Evolutionary conservation across 2,797 vertebrate species (phyloP).

Genomic region (Apogon talboti): DNA sequence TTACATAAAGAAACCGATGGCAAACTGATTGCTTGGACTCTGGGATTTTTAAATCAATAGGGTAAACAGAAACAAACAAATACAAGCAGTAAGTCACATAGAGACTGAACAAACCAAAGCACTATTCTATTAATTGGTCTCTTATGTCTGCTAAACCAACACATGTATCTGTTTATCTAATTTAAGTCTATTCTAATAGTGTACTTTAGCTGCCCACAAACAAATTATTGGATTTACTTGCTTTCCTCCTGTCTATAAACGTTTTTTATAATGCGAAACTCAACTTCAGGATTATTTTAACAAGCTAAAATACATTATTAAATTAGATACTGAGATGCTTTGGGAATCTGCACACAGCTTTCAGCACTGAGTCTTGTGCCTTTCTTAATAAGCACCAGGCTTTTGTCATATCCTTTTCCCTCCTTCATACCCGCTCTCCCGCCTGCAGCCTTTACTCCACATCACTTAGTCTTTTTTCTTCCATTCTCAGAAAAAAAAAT

Average conservation of each 20-base stretch:
- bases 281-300: slow-evolving; percentile 44
- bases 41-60: slow-evolving; percentile 61
- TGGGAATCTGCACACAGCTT: slow-evolving; percentile 37
- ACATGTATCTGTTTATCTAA: slow-evolving; percentile 72
- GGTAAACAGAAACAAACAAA: slow-evolving; percentile 56
- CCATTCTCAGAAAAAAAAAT: slow-evolving; percentile 23
- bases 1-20: slow-evolving; percentile 52
- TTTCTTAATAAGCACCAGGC: slow-evolving; percentile 29
- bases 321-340: slow-evolving; percentile 48
- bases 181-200: slow-evolving; percentile 56
- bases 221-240: slow-evolving; percentile 61
- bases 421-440: slow-evolving; percentile 4
- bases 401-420: slow-evolving; percentile 21
- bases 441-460: slow-evolving; percentile 39
- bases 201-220: slow-evolving; percentile 55
- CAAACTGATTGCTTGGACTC: slow-evolving; percentile 45
- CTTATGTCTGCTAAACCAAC: slow-evolving; percentile 67
- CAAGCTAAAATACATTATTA: slow-evolving; percentile 55
- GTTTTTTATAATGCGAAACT: slow-evolving; percentile 28
- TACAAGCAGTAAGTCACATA: slow-evolving; percentile 28
- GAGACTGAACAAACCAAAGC: slow-evolving; percentile 48
- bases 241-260: slow-evolving; percentile 56
- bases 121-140: slow-evolving; percentile 68
- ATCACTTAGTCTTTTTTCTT: slow-evolving; percentile 20
- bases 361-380: slow-evolving; percentile 11